These are phyloP conservation scores for Eospalax fontanierii DNA, from an alignment of 2,797 vertebrate genomes.

Conservation along the genomic window DNA sequence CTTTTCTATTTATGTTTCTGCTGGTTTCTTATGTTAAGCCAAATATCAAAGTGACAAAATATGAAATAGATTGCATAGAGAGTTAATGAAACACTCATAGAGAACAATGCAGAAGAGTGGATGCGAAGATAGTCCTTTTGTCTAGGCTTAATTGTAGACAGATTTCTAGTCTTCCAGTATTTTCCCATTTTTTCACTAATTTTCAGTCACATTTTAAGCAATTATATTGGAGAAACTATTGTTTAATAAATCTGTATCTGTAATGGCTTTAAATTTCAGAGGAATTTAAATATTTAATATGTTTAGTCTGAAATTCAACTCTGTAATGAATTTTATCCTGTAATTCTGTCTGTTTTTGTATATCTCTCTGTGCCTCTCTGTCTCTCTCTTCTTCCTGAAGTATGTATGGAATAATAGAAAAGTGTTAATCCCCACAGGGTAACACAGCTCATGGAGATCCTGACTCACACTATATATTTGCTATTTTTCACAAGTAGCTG, in stretches of 20 bases:
- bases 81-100: neutral
- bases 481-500: no score
- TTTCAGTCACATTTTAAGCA: neutral
- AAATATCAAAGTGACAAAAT: conserved; percentile 24
- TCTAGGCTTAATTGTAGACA: neutral
- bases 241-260: neutral
- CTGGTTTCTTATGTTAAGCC: neutral
- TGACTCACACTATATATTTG: no score
- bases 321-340: neutral
- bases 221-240: neutral
- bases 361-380: no score
- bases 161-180: neutral
- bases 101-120: neutral
- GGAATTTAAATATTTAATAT: neutral
- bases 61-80: neutral
- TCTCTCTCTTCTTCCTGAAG: neutral
- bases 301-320: neutral
- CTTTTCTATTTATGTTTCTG: neutral
- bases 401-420: neutral
- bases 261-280: neutral
- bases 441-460: neutral
- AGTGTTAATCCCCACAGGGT: neutral
- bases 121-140: neutral
- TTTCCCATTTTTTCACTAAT: neutral
- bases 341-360: neutral